Conservation (phyloP, 2,888 invertebrate genomes). For the Pseudeuparius sepicola region DNA sequence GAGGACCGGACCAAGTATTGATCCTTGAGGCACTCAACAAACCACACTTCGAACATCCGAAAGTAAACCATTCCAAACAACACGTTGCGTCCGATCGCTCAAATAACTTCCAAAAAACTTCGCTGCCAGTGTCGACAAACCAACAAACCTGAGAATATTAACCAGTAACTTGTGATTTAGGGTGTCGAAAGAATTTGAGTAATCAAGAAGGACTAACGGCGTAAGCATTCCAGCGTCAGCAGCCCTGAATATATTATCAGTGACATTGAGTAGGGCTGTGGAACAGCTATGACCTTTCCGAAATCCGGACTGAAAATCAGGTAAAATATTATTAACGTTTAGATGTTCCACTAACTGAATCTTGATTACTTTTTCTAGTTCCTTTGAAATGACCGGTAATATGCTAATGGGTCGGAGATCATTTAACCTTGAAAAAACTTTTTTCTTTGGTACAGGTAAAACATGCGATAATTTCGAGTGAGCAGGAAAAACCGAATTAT, state of each 20-base stretch:
- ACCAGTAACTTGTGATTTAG: not conserved
- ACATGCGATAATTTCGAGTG: not conserved
- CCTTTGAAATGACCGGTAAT: not conserved
- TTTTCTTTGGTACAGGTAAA: not conserved
- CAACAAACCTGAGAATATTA: constrained; percentile 2
- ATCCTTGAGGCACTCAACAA: too few species aligned
- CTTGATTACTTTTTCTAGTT: not conserved
- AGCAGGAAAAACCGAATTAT: not conserved
- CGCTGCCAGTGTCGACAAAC: too few species aligned
- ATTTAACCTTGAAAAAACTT: not conserved
- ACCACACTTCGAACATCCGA: too few species aligned
- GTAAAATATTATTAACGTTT: not conserved
- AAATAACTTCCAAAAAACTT: too few species aligned
- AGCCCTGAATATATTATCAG: constrained; percentile 6
- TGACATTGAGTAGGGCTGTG: constrained; percentile 5
- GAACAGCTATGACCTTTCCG: too few species aligned
- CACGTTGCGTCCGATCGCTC: too few species aligned
- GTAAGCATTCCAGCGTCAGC: constrained; percentile 6
- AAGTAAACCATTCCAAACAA: too few species aligned
- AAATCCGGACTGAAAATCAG: constrained; percentile 1
- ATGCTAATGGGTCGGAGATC: constrained; percentile 4
- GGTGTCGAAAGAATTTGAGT: constrained; percentile 2
- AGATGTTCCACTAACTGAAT: constrained; percentile 1
- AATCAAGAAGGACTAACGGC: constrained; percentile 5
- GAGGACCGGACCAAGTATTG: too few species aligned